Base-by-base conservation (phyloP, 2,888 invertebrate genomes). In the Caradrina clavipalpis region DNA sequence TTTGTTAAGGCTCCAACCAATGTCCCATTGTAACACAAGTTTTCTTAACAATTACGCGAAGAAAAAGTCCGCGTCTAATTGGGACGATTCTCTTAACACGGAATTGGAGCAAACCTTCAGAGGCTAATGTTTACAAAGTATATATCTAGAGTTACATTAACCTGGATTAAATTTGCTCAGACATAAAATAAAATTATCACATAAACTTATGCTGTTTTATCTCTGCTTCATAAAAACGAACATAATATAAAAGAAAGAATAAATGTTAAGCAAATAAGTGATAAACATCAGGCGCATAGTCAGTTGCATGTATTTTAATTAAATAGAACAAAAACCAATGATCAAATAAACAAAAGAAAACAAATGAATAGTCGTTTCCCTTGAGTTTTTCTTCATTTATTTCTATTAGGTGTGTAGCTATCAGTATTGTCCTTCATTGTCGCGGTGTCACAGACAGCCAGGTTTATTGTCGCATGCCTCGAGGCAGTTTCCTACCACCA, bases 391-490 rank as follows among this genome's bases (percentile, higher is more conserved):
- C 66, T 80, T 80, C 85, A 84, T 86, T 88, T 86, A 87, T 88
- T 88, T 89, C 81, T 83, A 90, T 88, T 89, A 87, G 87, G 80
- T 80, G 85, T 83, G 83, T 82, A 83, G 82, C 85, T 87, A 87
- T 89, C 85, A 85, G 85, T 74, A 83, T 84, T 88, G 89, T 90
- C 87, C 88, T 89, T 91, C 90, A 91, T 92, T 93, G 91, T 92
- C 92, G 87, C 89, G 85, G 89, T 93, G 93, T 93, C 94, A 91
- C 91, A 91, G 86, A 85, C 84, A 84, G 87, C 84, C 87, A 89
- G 87, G 89, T 94, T 94, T 94, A 94, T 88, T 86, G 90, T 95
- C 91, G 95, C 95, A 94, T 95, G 95, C 87, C 86, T 85, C 77
- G 69, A 73, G 88, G 93, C 92, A 93, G 92, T 95, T 95, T 94